Conservation (phyloP, 2,797 vertebrate species). For the Parauchenoglanis ngamensis region DNA sequence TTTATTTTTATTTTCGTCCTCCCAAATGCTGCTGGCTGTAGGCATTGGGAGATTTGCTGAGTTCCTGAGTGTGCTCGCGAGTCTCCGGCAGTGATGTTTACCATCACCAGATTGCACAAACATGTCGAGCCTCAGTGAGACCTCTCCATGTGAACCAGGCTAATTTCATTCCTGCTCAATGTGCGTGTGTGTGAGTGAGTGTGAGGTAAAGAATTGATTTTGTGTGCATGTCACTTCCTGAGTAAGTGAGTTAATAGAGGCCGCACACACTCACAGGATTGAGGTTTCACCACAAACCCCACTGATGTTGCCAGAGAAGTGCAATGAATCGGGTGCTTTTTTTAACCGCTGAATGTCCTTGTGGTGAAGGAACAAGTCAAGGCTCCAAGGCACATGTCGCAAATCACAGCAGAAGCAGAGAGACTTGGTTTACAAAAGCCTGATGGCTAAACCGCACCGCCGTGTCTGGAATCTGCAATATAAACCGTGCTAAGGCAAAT, state of each 20-base stretch:
- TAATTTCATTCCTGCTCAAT: conserved; percentile 48
- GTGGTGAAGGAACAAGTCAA: conserved; percentile 45
- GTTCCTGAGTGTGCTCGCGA: conserved; percentile 23
- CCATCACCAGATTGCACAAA: conserved; percentile 56
- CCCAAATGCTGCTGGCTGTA: background rate
- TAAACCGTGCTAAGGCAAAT: background rate
- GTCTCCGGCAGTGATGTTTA: conserved; percentile 49
- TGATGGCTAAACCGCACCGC: conserved; percentile 20
- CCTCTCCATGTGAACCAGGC: conserved; percentile 37
- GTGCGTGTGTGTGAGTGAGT: conserved; percentile 35
- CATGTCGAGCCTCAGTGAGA: conserved; percentile 52
- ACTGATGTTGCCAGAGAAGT: conserved; percentile 56
- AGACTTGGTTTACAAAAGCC: conserved; percentile 19
- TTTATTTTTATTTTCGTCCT: conserved; percentile 12
- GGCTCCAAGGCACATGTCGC: conserved; percentile 33
- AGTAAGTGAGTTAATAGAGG: conserved; percentile 53
- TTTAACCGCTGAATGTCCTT: conserved; percentile 47
- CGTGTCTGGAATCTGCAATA: conserved; percentile 16
- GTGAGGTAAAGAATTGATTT: conserved; percentile 30
- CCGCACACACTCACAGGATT: conserved; percentile 36
- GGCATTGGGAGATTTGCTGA: conserved; percentile 7
- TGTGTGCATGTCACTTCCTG: conserved; percentile 39
- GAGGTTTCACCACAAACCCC: conserved; percentile 50
- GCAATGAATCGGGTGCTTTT: conserved; percentile 39
- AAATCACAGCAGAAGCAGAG: conserved; percentile 32